A percentile compares a stretch with the other conserved stretches of the same genome.
These are phyloP conservation scores for Bombus superbus DNA, from an alignment of 1,140 invertebrate genomes.

Conservation along the genomic window DNA sequence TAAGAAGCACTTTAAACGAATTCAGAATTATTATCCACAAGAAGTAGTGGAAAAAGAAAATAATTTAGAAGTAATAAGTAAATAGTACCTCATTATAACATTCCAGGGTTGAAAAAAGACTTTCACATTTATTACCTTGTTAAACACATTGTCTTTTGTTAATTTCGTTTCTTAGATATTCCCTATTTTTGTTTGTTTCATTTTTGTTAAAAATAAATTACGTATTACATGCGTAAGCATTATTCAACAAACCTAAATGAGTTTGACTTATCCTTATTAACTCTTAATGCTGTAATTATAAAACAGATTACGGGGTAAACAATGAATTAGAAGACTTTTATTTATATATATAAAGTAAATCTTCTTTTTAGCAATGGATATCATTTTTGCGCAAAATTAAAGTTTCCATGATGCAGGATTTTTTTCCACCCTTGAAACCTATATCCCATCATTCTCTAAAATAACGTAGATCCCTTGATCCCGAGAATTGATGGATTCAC, in stretches of 20 bases:
- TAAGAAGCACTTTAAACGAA: background rate
- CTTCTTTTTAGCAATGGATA: background rate
- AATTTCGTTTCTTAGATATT: too few relatives aligned
- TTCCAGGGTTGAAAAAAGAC: background rate
- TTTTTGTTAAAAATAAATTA: too few relatives aligned
- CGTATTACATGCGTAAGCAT: too few relatives aligned
- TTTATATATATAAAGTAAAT: background rate
- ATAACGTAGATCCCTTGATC: constrained; percentile 64
- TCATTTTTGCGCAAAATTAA: background rate
- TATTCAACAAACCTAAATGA: too few relatives aligned
- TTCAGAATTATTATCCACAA: background rate
- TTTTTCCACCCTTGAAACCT: constrained; percentile 28
- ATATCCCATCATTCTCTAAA: constrained; percentile 54
- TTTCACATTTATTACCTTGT: background rate
- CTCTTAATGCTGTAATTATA: background rate
- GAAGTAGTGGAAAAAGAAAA: background rate
- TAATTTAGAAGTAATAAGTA: background rate
- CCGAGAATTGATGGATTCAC: constrained; percentile 73
- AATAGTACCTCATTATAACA: too few relatives aligned
- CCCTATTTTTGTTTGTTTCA: too few relatives aligned
- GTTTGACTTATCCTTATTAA: too few relatives aligned
- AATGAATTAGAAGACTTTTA: background rate
- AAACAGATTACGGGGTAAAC: too few relatives aligned
- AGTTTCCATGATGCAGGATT: constrained; percentile 25
- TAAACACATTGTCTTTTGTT: too few relatives aligned